Conservation (phyloP, 2,888 invertebrate genomes). For the Sphinx pinastri region DNA sequence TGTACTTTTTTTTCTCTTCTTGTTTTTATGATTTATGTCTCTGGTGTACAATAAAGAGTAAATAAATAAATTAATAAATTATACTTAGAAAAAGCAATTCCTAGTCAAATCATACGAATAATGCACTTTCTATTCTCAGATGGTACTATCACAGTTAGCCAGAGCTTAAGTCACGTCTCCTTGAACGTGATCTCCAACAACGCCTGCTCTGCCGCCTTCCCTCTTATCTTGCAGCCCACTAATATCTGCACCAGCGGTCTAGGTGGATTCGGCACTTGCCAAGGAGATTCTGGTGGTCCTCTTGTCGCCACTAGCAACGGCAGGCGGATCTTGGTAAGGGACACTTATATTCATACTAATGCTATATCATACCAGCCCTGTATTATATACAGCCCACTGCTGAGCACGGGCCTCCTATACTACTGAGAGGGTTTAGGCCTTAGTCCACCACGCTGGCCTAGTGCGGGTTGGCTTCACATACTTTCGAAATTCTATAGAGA, state of each 20-base stretch:
- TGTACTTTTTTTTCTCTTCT: no score
- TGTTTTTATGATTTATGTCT: no score
- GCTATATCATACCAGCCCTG: no score
- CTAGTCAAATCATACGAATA: not conserved
- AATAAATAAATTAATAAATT: no score
- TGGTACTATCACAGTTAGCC: constrained; percentile 36
- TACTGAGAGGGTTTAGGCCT: no score
- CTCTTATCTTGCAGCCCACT: constrained; percentile 42
- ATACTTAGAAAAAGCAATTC: not conserved
- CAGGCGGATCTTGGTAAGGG: constrained; percentile 48
- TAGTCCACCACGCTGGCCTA: no score
- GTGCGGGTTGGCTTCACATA: no score
- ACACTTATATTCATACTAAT: not conserved
- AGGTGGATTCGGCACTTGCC: constrained; percentile 49
- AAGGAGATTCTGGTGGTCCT: constrained; percentile 68
- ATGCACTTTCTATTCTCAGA: constrained; percentile 33
- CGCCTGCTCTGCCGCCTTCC: constrained; percentile 47
- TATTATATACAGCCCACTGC: no score
- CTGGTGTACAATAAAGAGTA: no score
- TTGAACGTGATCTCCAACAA: constrained; percentile 52
- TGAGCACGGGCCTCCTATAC: no score
- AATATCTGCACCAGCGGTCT: constrained; percentile 60
- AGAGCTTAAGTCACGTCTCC: constrained; percentile 45
- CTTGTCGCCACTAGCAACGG: constrained; percentile 46
- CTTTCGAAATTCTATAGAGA: no score